These are phyloP conservation scores for Catharus minimus DNA, from an alignment of 2,113 vertebrate species.

Conservation along the genomic window DNA sequence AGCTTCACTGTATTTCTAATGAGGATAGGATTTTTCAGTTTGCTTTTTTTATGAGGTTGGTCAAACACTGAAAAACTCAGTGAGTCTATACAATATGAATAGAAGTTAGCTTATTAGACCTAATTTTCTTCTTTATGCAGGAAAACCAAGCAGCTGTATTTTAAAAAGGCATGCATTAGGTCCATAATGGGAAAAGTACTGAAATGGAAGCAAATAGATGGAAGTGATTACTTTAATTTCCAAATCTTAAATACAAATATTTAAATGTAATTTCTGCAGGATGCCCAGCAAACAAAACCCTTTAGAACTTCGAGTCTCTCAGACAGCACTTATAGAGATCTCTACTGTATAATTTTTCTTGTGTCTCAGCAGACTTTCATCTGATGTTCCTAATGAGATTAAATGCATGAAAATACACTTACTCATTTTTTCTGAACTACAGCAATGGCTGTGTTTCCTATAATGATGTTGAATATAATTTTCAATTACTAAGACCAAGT, in stretches of 20 bases:
- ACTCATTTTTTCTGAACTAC: background rate
- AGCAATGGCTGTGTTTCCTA: background rate
- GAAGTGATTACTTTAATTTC: background rate
- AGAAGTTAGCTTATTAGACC: background rate
- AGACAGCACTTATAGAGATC: background rate
- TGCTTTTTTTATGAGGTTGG: background rate
- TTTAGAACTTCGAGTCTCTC: background rate
- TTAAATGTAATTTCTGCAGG: background rate
- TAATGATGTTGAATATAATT: background rate
- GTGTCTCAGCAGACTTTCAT: background rate
- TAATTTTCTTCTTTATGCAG: background rate
- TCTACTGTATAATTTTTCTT: background rate
- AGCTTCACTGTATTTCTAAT: background rate
- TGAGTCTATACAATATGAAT: background rate
- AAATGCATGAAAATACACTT: background rate
- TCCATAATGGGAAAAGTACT: background rate
- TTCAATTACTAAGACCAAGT: background rate
- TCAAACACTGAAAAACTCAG: background rate
- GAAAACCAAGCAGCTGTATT: background rate
- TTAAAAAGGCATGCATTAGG: background rate
- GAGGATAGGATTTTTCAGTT: background rate
- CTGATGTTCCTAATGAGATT: background rate
- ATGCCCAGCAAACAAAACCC: background rate
- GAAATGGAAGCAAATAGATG: background rate
- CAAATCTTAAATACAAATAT: background rate